Evolutionary conservation across 2,888 invertebrate species (phyloP).

Genomic region (Sarcophaga rosellei): DNA sequence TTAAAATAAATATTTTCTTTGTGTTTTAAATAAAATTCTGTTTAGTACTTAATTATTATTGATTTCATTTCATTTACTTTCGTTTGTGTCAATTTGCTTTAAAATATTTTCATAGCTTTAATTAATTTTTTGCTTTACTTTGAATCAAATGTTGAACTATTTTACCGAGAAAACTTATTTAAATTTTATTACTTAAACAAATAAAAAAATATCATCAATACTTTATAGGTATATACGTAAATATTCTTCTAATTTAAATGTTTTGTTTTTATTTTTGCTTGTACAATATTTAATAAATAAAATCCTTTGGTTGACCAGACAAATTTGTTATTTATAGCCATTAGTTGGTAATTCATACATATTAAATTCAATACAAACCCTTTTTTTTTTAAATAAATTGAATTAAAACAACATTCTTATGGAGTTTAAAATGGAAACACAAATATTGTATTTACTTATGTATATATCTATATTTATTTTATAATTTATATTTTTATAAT

Average conservation of each 20-base stretch:
- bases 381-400: constrained; percentile 1
- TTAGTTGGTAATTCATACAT: constrained; percentile 29
- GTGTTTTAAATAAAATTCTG: no score
- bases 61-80: no score
- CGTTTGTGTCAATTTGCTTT: no score
- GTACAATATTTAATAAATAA: constrained; percentile 3
- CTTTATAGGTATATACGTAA: not conserved
- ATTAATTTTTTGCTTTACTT: no score
- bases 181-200: no score
- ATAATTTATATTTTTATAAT: constrained; percentile 59
- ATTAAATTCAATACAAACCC: constrained; percentile 38
- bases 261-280: not conserved
- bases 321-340: constrained; percentile 47
- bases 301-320: constrained; percentile 21
- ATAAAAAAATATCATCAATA: not conserved
- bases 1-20: no score
- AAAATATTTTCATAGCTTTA: no score
- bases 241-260: not conserved
- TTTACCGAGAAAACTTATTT: no score
- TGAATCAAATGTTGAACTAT: no score
- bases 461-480: constrained; percentile 42
- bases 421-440: not conserved
- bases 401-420: not conserved
- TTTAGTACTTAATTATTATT: no score
- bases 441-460: constrained; percentile 9